Conservation (phyloP, 1,140 invertebrate species). For the Cataglyphis hispanica region DNA sequence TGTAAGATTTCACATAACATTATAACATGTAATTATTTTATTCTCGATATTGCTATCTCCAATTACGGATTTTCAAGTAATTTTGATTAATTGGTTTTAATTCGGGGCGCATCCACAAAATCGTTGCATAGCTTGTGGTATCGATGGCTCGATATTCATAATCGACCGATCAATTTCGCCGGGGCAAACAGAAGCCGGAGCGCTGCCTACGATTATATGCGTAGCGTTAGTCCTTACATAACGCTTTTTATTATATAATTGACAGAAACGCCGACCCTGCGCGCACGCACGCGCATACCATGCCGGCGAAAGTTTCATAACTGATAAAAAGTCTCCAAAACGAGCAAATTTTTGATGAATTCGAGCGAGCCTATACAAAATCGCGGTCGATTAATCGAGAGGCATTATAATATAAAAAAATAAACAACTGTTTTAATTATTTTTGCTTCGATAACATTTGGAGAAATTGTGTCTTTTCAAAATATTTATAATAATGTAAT, state of each 20-base stretch:
- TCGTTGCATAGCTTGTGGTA: constrained; percentile 12
- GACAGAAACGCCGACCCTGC: constrained; percentile 82
- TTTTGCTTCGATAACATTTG: too few species aligned
- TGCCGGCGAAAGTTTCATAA: constrained; percentile 66
- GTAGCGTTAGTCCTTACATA: constrained; percentile 84
- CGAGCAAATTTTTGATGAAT: constrained; percentile 43
- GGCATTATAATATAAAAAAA: neutral
- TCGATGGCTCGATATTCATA: constrained; percentile 24
- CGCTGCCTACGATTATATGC: constrained; percentile 77
- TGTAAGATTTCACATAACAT: neutral
- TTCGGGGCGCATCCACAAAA: constrained; percentile 5
- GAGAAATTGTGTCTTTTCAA: neutral
- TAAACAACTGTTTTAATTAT: neutral
- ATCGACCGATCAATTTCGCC: constrained; percentile 71
- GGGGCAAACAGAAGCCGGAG: constrained; percentile 53
- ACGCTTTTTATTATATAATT: constrained; percentile 86
- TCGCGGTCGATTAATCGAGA: neutral
- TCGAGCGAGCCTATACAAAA: neutral
- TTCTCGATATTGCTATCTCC: neutral
- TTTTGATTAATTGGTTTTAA: constrained; percentile 1
- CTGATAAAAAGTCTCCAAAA: constrained; percentile 45
- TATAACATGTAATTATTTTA: neutral
- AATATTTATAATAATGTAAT: neutral
- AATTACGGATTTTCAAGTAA: constrained; percentile 26
- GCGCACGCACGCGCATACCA: constrained; percentile 61